Base-by-base conservation (phyloP, 1,140 invertebrate species). In the Penaeus chinensis region DNA sequence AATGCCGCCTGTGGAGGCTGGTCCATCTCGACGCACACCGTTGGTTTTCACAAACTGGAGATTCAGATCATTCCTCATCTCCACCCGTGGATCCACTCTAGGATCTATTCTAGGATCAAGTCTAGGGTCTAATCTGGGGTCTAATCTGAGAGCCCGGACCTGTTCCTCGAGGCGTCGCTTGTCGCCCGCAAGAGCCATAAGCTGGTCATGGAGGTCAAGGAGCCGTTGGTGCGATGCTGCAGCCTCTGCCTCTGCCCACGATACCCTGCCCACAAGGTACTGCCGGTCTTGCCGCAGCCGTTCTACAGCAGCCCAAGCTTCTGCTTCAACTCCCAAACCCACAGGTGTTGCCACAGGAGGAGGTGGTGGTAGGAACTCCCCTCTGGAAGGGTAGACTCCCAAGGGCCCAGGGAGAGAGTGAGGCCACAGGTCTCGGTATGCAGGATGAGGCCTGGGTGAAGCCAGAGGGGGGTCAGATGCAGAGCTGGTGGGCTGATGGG, bases 251-350 rank as follows among this genome's bases (percentile, higher is more conserved):
- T 90, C 89, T 7, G 89, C 89, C 81, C 85, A 79, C 4, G 63
- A 79, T 20, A 89, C 92, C 13, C 92, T 91, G 86, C 92, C 93
- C 85, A 93, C 94, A 60, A 94, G 91, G 85, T 93, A 93, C 42
- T 93, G 93, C 94, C 95, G 95, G 91, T 95, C 94, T 83, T 94
- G 94, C 54, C 93, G 92, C 69, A 95, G 91, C 89, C 94, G 94
- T 85, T 93, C 93, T 78, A 93, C 91, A 90, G 95, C 94, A 90
- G 94, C 93, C 91, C 88, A 89, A 42, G 88, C 88, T 32, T 85
- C 87, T 19, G 87, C 81, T 63, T 83, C 87, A 74, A 82, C 32
- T 8, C 71, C 85, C 79, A 87, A 32, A 22, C 85, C 85, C 16
- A 87, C 65, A 24, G 79, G 65, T 60, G 78, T 63, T 24, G 85